Evolutionary conservation across 2,797 vertebrate species (phyloP).

Genomic region (Miichthys miiuy): DNA sequence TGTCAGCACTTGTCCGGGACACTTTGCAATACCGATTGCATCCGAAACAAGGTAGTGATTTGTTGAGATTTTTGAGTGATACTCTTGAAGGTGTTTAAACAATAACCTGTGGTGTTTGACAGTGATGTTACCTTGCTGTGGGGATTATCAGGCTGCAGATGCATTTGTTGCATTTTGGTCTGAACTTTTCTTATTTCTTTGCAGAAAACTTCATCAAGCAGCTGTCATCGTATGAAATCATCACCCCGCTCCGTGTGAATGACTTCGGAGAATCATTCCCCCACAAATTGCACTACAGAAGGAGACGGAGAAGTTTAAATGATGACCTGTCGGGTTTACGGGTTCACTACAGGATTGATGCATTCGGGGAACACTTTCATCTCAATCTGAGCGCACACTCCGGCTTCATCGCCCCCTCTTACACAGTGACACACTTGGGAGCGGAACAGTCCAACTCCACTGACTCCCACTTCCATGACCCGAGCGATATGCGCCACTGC

Average conservation of each 20-base stretch:
- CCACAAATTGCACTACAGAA: conserved; percentile 86
- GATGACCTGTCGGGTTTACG: conserved; percentile 80
- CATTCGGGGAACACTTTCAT: conserved; percentile 93
- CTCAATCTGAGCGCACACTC: conserved; percentile 94
- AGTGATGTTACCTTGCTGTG: conserved; percentile 22
- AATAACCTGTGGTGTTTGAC: background rate
- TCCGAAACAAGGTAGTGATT: conserved; percentile 91
- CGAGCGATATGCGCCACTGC: conserved; percentile 91
- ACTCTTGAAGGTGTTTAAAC: background rate
- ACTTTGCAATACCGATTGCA: conserved; percentile 88
- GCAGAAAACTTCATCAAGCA: conserved; percentile 91
- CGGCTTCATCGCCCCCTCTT: conserved; percentile 90
- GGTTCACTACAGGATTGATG: conserved; percentile 90
- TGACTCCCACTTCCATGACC: conserved; percentile 54
- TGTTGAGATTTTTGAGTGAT: conserved; percentile 29
- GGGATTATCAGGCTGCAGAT: conserved; percentile 26
- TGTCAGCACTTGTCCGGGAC: conserved; percentile 86
- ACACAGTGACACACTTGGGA: conserved; percentile 90
- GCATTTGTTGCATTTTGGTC: background rate
- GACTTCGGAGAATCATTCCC: conserved; percentile 94
- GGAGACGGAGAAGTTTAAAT: conserved; percentile 89
- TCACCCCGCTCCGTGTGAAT: conserved; percentile 92
- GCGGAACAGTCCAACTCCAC: conserved; percentile 54
- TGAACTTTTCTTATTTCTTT: conserved; percentile 38
- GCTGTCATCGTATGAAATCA: conserved; percentile 93